Conservation (phyloP, 2,797 vertebrate genomes). For the Tinamus major region DNA sequence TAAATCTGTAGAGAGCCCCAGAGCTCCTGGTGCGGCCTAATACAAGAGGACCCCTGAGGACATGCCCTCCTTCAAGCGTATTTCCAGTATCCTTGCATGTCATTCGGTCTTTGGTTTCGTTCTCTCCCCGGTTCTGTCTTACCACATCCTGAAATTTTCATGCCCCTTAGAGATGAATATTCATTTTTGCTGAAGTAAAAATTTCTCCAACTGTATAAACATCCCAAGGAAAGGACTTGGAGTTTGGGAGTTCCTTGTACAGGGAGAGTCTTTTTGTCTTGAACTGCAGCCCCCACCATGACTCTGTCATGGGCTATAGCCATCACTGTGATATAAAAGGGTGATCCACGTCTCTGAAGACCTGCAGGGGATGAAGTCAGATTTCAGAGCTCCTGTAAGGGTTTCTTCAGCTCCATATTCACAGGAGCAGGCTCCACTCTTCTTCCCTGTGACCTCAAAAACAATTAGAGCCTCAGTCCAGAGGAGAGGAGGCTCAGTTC, state of each 20-base stretch:
- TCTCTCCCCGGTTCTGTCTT: background rate
- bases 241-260: background rate
- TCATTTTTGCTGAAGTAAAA: background rate
- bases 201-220: background rate
- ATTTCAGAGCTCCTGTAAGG: background rate
- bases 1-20: background rate
- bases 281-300: background rate
- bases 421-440: constrained; percentile 2
- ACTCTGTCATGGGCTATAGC: background rate
- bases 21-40: accelerated
- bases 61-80: background rate
- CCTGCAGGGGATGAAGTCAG: background rate
- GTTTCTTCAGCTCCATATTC: background rate
- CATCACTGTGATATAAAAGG: background rate
- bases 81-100: background rate
- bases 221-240: background rate
- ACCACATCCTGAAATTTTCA: background rate
- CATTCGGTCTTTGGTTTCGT: background rate
- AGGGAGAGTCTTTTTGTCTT: background rate
- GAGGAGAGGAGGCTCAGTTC: background rate
- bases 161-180: background rate
- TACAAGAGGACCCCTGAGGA: background rate
- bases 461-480: background rate
- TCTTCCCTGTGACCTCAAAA: background rate
- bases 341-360: background rate